Conservation (phyloP, 2,888 invertebrate species). For the Stictocephala bisonia region DNA sequence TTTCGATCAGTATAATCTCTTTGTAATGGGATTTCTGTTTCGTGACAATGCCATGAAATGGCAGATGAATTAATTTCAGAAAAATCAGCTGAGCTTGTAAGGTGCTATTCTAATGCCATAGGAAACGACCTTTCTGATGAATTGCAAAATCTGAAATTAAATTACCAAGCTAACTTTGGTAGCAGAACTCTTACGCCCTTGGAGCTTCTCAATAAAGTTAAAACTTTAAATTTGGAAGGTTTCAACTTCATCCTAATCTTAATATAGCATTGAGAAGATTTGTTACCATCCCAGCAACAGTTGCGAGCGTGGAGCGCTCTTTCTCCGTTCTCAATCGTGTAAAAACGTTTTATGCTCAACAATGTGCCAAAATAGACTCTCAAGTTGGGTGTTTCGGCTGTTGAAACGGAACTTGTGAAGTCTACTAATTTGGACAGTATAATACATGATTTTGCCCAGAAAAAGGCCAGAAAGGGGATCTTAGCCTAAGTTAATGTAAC, state of each 20-base stretch:
- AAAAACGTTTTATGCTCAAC: constrained; percentile 29
- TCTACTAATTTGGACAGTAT: not conserved
- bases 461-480: constrained; percentile 10
- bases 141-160: not conserved
- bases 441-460: constrained; percentile 1
- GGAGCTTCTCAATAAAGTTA: constrained; percentile 10
- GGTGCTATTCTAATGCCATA: not conserved
- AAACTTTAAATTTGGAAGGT: not conserved
- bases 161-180: constrained; percentile 20
- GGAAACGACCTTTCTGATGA: constrained; percentile 7
- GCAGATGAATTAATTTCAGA: not conserved
- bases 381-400: constrained; percentile 7
- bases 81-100: not conserved
- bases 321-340: constrained; percentile 1
- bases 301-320: constrained; percentile 18
- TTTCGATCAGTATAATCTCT: not conserved
- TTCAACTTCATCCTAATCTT: constrained; percentile 13
- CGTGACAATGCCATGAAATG: constrained; percentile 1
- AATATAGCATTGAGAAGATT: not conserved
- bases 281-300: constrained; percentile 35
- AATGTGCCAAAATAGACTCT: constrained; percentile 37
- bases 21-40: not conserved
- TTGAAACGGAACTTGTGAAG: not conserved
- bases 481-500: too few relatives aligned
- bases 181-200: not conserved